These are phyloP conservation scores for Caenorhabditis japonica DNA, from an alignment of 2,888 invertebrate genomes.

Conservation along the genomic window DNA sequence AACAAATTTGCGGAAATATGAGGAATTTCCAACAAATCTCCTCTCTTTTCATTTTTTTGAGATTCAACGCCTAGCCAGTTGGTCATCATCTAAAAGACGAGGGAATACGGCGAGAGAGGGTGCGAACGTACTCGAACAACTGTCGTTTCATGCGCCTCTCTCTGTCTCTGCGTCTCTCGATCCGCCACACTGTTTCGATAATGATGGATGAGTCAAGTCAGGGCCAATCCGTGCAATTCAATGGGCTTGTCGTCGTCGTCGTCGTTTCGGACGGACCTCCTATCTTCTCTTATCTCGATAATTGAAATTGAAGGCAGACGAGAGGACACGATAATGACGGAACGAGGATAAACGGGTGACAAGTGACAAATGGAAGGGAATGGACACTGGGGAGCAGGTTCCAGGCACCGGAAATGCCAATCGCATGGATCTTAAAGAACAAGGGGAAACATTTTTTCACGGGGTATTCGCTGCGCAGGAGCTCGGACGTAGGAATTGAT, in stretches of 20 bases:
- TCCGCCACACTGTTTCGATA: constrained; percentile 7
- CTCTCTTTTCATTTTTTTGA: not conserved
- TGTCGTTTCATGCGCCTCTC: constrained; percentile 33
- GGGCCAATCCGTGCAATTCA: constrained; percentile 14
- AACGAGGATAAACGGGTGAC: constrained; percentile 19
- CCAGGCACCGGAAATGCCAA: not conserved
- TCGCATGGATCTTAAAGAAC: not conserved
- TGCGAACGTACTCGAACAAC: constrained; percentile 51
- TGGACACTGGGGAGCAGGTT: constrained; percentile 37
- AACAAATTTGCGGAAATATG: not conserved
- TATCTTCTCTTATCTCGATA: constrained; percentile 39
- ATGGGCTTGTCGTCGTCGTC: constrained; percentile 11
- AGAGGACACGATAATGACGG: constrained; percentile 3
- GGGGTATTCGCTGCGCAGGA: not conserved
- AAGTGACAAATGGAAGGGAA: constrained; percentile 40
- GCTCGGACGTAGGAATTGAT: not conserved
- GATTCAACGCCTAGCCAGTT: constrained; percentile 25
- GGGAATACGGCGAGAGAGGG: constrained; percentile 13
- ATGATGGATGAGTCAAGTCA: constrained; percentile 44
- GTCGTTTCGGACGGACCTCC: constrained; percentile 12
- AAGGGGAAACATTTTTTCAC: constrained; percentile 1
- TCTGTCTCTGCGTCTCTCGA: constrained; percentile 12
- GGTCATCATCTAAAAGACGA: constrained; percentile 15
- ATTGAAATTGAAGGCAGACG: constrained; percentile 14
- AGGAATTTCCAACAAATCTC: not conserved